Percentiles rank a stretch among this genome's conserved stretches.
phyloP scores from a whole-genome alignment of 2,797 vertebrate genomes.

The Lithobates pipiens region DNA sequence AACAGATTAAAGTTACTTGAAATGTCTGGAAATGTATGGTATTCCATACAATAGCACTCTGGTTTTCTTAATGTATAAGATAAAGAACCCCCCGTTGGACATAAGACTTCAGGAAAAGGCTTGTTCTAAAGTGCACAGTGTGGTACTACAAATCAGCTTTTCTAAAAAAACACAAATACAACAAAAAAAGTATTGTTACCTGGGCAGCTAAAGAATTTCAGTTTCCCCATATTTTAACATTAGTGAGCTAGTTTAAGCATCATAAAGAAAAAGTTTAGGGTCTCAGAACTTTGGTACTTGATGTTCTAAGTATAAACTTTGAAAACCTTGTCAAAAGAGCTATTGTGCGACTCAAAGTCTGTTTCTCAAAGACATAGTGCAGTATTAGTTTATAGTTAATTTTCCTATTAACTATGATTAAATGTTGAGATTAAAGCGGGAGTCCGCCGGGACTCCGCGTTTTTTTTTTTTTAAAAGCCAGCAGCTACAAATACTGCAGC shows the following conservation, averaged over 20 bases:
- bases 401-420: not conserved
- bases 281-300: not conserved
- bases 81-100: constrained; percentile 36
- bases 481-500: no score
- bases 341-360: not conserved
- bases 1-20: constrained; percentile 57
- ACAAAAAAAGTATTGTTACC: not conserved
- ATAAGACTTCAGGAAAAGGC: constrained; percentile 16
- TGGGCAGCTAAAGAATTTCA: constrained; percentile 6
- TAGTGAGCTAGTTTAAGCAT: not conserved
- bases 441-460: no score
- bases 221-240: constrained; percentile 1
- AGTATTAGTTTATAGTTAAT: not conserved
- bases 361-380: not conserved
- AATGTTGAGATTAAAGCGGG: no score
- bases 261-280: not conserved
- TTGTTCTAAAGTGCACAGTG: constrained; percentile 33
- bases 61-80: constrained; percentile 57
- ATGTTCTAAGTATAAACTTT: not conserved
- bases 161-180: not conserved
- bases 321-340: not conserved
- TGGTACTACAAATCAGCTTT: constrained; percentile 38
- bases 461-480: no score
- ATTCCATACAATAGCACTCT: constrained; percentile 39
- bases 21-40: constrained; percentile 46